Evolutionary conservation across 2,113 vertebrate genomes (phyloP), one percentile per base, ranked within the genome.

Genomic region (Pleuronectes platessa): DNA sequence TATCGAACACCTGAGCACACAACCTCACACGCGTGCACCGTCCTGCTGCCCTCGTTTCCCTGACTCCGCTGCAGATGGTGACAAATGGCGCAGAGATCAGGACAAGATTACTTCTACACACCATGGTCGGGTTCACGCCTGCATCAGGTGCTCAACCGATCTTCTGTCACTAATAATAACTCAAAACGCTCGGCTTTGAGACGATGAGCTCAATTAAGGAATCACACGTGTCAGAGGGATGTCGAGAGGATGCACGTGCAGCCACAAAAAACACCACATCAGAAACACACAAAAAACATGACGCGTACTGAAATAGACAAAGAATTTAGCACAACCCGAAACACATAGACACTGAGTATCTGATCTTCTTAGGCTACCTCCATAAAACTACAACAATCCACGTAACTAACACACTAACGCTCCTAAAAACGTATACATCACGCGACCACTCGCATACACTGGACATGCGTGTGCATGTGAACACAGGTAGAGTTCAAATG

Each of bases 31-130:
- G 70, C 53, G 45, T 60, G 66, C 64, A 58, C 45, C 35, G 9
- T 84, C 23, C 83, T 86, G 90, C 82, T 92, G 79, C 86, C 56
- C 86, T 82, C n/a, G 76, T 90, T 89, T 83, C 59, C 65, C 54
- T 62, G 20, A 74, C 67, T 81, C 76, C 37, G 53, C 86, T 45
- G 35, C 80, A 74, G 76, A 89, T 73, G 79, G 74, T 78, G 81
- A 81, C 92, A 91, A 5, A 53, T 37, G 7, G 62, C 61, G 81
- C 35, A 49, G 56, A 90, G 87, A 93, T 92, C 65, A 76, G 76
- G 83, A 68, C 83, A 61, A 53, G 88, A 90, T 93, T 86, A 82
- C 59, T 53, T 35, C 7, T 26, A 66, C 81, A 61, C 81, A 31
- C 81, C 74, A 64, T 2, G 40, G 66, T 75, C 79, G 82, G 59